Base-by-base conservation (phyloP, 2,888 invertebrate species). In the Blastobasis adustella region DNA sequence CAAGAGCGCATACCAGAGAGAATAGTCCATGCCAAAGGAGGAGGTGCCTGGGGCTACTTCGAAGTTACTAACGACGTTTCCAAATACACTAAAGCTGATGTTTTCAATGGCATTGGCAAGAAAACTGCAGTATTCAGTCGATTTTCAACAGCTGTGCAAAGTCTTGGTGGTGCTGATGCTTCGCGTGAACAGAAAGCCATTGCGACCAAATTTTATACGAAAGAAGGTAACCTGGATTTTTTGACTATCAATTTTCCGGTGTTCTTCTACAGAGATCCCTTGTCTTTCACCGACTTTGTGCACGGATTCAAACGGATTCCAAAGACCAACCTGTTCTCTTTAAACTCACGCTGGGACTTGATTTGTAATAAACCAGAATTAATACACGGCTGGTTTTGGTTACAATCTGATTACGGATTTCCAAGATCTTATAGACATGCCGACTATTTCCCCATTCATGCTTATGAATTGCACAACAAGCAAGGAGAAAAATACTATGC, bases 261-360 rank as follows among this genome's bases (percentile, higher is more conserved):
- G 45, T 97, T 95, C 85, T 94, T 96, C 73, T 92, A 96, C 66
- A 91, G 94, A 54, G 97, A 98, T 79, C 95, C 97, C 0, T 79
- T 93, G 4, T 77, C 94, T 46, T 98, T 98, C 79, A 93, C 94
- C 8, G 93, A 92, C 62, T 95, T 98, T 69, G 93, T 95, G 60
- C 97, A 96, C 73, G 94, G 96, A 0, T 95, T 97, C 69, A 98
- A 96, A 80, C 90, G 97, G 63, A 98, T 98, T 77, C 98, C 98
- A 0, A 92, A 89, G 46, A 95, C 95, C 0, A 92, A 94, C 66
- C 81, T 96, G 10, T 93, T 94, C 78, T 97, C 98, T 79, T 79
- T 92, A 0, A 94, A 95, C 62, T 93, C 94, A 92, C 93, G 93
- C 67, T 97, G 96, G 95, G 98, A 98, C 74, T 96, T 97, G 65